Evolutionary conservation across 2,113 vertebrate genomes (phyloP).

Genomic region (Irena cyanogastra): DNA sequence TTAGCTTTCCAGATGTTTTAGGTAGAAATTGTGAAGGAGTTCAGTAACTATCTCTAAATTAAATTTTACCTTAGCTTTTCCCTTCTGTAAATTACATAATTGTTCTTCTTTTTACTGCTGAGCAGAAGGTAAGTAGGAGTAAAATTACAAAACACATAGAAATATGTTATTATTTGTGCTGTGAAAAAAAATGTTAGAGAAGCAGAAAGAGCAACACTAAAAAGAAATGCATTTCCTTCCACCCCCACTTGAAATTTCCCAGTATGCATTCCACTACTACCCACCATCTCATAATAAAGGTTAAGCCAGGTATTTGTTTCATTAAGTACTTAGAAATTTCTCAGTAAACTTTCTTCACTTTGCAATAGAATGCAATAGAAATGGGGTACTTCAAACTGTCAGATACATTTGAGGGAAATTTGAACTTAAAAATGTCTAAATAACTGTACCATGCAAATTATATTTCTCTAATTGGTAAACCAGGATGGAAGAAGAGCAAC

Average conservation of each 20-base stretch:
- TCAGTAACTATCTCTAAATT: not conserved
- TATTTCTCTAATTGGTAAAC: not conserved
- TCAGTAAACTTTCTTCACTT: not conserved
- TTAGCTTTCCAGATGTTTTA: not conserved
- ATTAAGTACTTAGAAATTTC: not conserved
- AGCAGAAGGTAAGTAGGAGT: constrained; percentile 29
- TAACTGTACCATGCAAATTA: not conserved
- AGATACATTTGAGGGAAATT: not conserved
- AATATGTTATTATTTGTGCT: not conserved
- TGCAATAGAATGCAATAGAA: not conserved
- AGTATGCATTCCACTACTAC: not conserved
- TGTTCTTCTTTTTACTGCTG: not conserved
- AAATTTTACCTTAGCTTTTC: not conserved
- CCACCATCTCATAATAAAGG: not conserved
- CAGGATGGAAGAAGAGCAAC: not conserved
- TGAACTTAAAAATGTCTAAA: not conserved
- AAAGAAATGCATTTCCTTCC: not conserved
- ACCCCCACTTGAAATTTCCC: not conserved
- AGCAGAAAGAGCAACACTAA: not conserved
- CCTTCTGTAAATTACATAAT: not conserved
- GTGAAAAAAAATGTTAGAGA: not conserved
- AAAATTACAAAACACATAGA: constrained; percentile 4
- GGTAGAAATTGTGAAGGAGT: not conserved
- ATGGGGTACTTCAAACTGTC: not conserved
- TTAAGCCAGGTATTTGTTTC: not conserved